A percentile compares a stretch with the other conserved stretches of the same genome.
Evolutionary conservation across 2,888 invertebrate genomes (phyloP).

Genomic region (Eupithecia abbreviata): DNA sequence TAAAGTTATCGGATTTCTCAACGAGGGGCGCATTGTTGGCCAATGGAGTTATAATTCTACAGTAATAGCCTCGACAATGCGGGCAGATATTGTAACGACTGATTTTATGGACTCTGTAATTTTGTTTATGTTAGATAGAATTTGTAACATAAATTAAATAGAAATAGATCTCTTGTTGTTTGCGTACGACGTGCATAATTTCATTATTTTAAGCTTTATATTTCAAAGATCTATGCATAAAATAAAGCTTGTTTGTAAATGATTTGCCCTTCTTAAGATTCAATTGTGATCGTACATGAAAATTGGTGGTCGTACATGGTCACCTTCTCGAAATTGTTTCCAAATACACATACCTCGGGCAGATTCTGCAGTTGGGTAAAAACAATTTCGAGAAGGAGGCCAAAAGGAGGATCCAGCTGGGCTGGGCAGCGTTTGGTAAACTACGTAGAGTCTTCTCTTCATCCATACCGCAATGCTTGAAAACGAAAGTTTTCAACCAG

Average conservation of each 20-base stretch:
- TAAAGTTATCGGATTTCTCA: constrained; percentile 9
- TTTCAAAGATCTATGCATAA: neutral
- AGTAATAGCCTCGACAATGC: constrained; percentile 44
- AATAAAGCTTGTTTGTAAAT: neutral
- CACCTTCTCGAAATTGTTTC: too few species aligned
- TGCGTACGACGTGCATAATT: neutral
- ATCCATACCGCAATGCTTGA: too few species aligned
- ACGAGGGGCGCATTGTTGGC: constrained; percentile 22
- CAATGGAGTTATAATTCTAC: constrained; percentile 38
- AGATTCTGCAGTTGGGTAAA: too few species aligned
- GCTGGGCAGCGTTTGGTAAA: too few species aligned
- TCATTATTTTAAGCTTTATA: too few species aligned
- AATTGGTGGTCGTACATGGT: too few species aligned
- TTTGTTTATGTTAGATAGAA: constrained; percentile 12
- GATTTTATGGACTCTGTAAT: constrained; percentile 26
- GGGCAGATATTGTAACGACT: constrained; percentile 42
- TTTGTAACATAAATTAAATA: neutral
- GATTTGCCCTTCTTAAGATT: neutral
- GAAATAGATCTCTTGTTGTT: neutral
- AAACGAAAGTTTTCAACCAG: too few species aligned
- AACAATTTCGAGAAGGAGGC: too few species aligned
- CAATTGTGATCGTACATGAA: too few species aligned
- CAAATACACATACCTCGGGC: too few species aligned
- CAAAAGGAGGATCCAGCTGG: too few species aligned
- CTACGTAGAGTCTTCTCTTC: too few species aligned